phyloP scores from a whole-genome alignment of 1,140 invertebrate genomes.

The Pseudomyrmex flavicornis region DNA sequence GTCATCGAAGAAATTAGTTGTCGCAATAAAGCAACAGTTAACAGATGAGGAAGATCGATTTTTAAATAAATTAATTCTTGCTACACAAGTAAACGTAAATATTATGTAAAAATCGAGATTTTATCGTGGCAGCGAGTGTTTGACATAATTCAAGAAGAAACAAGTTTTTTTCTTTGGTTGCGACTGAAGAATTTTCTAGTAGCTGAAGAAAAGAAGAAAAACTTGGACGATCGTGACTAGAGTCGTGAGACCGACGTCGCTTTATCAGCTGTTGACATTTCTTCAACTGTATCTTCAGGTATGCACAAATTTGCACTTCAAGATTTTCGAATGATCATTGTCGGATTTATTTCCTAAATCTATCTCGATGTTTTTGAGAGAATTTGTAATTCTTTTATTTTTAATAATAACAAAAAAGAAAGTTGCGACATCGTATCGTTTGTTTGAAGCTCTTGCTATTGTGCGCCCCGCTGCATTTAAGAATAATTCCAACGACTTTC shows the following conservation, averaged over 20 bases:
- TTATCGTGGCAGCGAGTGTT: conserved; percentile 3
- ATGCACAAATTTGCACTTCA: not conserved
- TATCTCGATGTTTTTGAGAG: not conserved
- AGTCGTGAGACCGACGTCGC: conserved; percentile 8
- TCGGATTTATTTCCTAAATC: not conserved
- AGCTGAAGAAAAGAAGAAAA: conserved; percentile 5
- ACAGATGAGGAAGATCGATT: too few relatives aligned
- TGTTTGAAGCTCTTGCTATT: not conserved
- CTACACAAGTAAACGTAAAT: too few relatives aligned
- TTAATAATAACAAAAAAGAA: not conserved
- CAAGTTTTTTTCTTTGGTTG: not conserved
- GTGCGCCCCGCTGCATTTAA: not conserved
- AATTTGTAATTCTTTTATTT: not conserved
- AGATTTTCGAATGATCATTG: not conserved
- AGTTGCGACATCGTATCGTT: not conserved
- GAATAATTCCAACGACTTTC: conserved; percentile 40
- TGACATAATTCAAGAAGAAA: not conserved
- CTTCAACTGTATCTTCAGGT: conserved; percentile 32
- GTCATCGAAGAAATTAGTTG: not conserved
- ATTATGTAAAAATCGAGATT: too few relatives aligned
- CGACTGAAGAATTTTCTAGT: not conserved
- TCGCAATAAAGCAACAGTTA: too few relatives aligned
- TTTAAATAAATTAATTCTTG: too few relatives aligned
- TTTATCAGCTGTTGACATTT: not conserved
- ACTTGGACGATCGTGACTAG: conserved; percentile 5